Base-by-base conservation (phyloP, 1,140 invertebrate genomes). In the Drosophila punjabiensis region DNA sequence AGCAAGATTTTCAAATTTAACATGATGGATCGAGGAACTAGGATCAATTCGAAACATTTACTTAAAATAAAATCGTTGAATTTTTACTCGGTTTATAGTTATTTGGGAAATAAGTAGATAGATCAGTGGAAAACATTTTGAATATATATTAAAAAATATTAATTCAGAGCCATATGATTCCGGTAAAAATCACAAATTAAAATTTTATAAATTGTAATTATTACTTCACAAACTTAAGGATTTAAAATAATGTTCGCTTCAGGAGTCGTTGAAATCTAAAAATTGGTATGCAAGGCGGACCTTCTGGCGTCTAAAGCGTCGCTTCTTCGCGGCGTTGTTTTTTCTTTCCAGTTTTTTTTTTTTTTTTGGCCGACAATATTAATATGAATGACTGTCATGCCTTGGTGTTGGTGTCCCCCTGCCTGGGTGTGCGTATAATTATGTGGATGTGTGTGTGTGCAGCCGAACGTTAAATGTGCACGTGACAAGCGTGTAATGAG, bases 401-500 rank as follows among this genome's bases (percentile, higher is more conserved):
- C 47, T 43, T 48, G 58, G 74, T 81, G 68, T 85, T 66, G 43
- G 69, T 80, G 52, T 65, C 35, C 35, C 35, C 50, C 45, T 71
- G 53, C 45, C 28, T 64, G 52, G 71, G 37, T 79, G 76, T 78
- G 52, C 73, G 60, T 80, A 48, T 87, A 87, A 87, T 87, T 88
- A 88, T 79, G 78, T 74, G 64, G 59, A 60, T 70, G 53, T 81
- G 67, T 85, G 67, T 85, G 63, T 87, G 84, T 83, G 80, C 84
- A 88, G 65, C 81, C 81, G 75, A 82, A 84, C 81, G 85, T 84
- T 84, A 89, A 89, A 84, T 89, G 81, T 85, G 85, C 75, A 89
- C 81, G 85, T 89, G 85, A 89, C 85, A 84, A 89, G 85, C 85
- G 85, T 89, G 81, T 82, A 84, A 89, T 89, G 80, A 88, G 84